A percentile compares a stretch with the other conserved stretches of the same genome.
These are phyloP conservation scores for Amphipyra berbera DNA, from an alignment of 2,888 invertebrate genomes.

Conservation along the genomic window DNA sequence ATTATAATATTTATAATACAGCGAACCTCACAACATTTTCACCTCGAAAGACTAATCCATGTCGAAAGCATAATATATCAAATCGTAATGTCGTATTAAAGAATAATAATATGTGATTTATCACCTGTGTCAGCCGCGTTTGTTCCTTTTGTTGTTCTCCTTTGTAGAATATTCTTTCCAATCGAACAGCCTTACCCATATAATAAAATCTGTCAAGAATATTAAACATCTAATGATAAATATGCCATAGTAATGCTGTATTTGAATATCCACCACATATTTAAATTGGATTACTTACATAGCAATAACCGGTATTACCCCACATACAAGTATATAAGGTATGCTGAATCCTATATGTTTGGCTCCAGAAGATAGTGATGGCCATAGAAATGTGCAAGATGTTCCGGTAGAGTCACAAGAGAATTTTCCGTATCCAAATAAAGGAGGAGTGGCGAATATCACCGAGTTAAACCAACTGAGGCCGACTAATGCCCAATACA, in stretches of 20 bases:
- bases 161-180: constrained; percentile 84
- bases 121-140: constrained; percentile 82
- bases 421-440: constrained; percentile 86
- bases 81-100: not conserved
- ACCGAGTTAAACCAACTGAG: constrained; percentile 81
- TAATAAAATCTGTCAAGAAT: constrained; percentile 78
- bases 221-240: constrained; percentile 5
- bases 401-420: constrained; percentile 87
- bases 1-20: too few species aligned
- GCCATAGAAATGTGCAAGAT: constrained; percentile 85
- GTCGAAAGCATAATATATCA: not conserved
- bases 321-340: constrained; percentile 82
- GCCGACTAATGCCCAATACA: constrained; percentile 83
- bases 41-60: not conserved
- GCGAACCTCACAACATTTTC: too few species aligned
- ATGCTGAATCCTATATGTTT: constrained; percentile 83
- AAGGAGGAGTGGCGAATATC: constrained; percentile 83
- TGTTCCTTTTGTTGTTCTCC: constrained; percentile 83
- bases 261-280: not conserved
- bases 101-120: not conserved
- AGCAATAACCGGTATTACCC: constrained; percentile 80
- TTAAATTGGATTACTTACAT: constrained; percentile 76
- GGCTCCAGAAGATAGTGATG: constrained; percentile 75
- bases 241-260: not conserved
- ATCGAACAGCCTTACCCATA: constrained; percentile 82